Evolutionary conservation across 2,113 vertebrate species (phyloP).

Genomic region (Polyodon spathula): DNA sequence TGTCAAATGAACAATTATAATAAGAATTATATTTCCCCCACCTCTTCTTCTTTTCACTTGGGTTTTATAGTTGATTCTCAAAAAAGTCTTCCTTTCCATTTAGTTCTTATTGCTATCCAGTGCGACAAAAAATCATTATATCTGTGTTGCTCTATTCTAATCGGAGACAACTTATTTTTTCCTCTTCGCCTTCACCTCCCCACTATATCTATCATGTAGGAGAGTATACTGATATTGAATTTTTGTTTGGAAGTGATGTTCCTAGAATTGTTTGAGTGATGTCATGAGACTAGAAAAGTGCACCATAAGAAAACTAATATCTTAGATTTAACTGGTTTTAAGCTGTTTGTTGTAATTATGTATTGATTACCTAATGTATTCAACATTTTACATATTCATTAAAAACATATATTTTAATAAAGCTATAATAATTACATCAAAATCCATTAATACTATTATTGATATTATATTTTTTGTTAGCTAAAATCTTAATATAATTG

Average conservation of each 20-base stretch:
- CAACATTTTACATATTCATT: no score
- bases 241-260: constrained; percentile 6
- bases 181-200: constrained; percentile 22
- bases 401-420: no score
- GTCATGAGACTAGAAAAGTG: neutral
- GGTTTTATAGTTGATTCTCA: constrained; percentile 8
- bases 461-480: no score
- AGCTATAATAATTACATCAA: no score
- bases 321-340: no score
- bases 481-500: no score
- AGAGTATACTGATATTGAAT: constrained; percentile 28
- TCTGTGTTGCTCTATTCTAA: constrained; percentile 30
- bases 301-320: no score
- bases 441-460: no score
- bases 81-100: constrained; percentile 22
- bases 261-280: neutral
- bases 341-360: no score
- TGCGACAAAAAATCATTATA: constrained; percentile 14
- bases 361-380: no score
- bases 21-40: constrained; percentile 40
- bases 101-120: constrained; percentile 5
- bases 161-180: constrained; percentile 36
- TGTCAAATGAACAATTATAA: constrained; percentile 34
- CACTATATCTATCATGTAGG: constrained; percentile 23
- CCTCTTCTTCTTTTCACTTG: constrained; percentile 23